Base-by-base conservation (phyloP, 2,113 vertebrate genomes). In the Tupaia tana region DNA sequence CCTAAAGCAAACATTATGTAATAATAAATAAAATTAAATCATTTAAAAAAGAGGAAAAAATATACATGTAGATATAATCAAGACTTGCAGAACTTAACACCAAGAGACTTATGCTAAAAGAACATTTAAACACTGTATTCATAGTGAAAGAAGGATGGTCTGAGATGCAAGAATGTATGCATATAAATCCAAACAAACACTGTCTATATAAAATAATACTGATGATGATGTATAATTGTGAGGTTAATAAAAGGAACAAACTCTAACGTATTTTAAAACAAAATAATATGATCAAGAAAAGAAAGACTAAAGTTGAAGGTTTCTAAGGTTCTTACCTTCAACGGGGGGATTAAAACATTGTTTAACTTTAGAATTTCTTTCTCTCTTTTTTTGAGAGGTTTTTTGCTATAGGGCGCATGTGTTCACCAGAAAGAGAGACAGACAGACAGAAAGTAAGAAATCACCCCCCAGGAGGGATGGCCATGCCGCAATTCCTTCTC, bases 101-200 rank as follows among this genome's bases (percentile, higher is more conserved):
- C 79, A 89, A 88, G 64, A 96, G 64, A 92, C 20, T 56, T 89
- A 11, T 66, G 86, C 64, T 93, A 75, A 96, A 95, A 89, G 22
- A 79, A 34, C 54, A 94, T 88, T 64, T 90, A 95, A 93, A 91
- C 34, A 95, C 19, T 87, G 18, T 89, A 71, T 83, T 97, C 66
- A 95, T 66, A 94, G 95, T 71, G 61, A 86, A 95, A 58, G 58
- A 88, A 92, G 75, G 64, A 95, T 83, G 43, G 56, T 92, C 29
- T 91, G 66, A 84, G 19, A 96, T 89, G 22, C 24, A 90, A 89
- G n/a, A 92, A 85, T 94, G 58, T 74, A 91, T 64, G 78, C 34
- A 86, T 75, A 66, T 75, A 89, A 90, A 73, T 78, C n/a, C 11
- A 84, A 95, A 85, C 82, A 89, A 66, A 92, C 58, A 54, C 29